Conservation (phyloP, 2,113 vertebrate species). For the Camelus bactrianus region DNA sequence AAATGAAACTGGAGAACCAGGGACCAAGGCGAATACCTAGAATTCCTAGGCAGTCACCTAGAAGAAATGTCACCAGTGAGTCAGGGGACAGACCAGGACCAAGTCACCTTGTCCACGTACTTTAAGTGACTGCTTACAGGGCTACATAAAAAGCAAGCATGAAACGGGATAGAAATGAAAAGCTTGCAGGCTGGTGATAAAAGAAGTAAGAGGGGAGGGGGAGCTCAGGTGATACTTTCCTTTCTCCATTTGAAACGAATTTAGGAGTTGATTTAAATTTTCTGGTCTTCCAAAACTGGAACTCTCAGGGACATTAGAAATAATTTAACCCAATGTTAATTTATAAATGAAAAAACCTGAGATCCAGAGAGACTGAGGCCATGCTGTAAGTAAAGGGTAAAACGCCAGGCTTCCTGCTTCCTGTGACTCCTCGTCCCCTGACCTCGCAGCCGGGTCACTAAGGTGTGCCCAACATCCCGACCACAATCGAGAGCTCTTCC, state of each 20-base stretch:
- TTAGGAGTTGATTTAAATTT: background rate
- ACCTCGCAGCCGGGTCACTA: background rate
- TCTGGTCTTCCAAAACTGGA: background rate
- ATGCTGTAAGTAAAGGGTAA: background rate
- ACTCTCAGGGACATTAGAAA: background rate
- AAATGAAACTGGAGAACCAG: background rate
- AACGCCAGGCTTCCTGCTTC: background rate
- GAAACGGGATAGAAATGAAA: background rate
- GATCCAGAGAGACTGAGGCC: background rate
- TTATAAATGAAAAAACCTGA: background rate
- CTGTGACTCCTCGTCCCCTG: background rate
- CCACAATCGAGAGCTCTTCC: fast-evolving
- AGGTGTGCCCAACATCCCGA: background rate
- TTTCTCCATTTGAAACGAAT: background rate
- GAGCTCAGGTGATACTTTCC: background rate
- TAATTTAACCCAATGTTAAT: background rate
- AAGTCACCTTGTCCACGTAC: background rate
- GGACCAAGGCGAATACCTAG: background rate
- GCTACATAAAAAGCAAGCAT: background rate
- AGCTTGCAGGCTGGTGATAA: background rate
- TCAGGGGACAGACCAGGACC: background rate
- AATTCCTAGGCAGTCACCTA: background rate
- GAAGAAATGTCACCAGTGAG: background rate
- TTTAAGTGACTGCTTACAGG: background rate
- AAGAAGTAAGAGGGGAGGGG: no score